Base-by-base conservation (phyloP, 2,113 vertebrate species). In the Chamaetylas fuelleborni region DNA sequence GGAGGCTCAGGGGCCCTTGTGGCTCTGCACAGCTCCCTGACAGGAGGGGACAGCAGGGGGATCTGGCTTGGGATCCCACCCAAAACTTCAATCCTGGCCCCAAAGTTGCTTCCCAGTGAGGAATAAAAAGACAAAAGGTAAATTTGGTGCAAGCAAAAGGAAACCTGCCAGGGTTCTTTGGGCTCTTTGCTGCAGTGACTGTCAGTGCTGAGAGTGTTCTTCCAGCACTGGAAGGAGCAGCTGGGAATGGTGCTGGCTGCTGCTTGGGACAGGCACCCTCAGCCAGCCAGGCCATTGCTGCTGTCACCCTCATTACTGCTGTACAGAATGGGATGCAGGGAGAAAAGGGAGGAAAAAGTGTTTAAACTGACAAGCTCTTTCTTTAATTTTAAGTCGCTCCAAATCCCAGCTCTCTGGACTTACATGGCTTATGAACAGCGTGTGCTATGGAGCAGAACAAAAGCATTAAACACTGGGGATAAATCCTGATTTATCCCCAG, bases 391-490 rank as follows among this genome's bases (percentile, higher is more conserved):
- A 88, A 96, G 70, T 56, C 57, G 1, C 58, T 81, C 38, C 48
- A 85, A 94, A 94, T 91, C 70, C 50, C 33, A 58, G 81, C 74
- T 94, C 81, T 88, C 66, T 40, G 91, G 95, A 95, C 95, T 97
- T 97, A 50, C 74, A 60, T 77, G 85, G 60, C 62, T 96, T 91
- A 95, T 87, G 86, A 94, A 15, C 87, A 69, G 54, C 17, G 1
- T 70, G 73, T 66, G 78, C 91, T 40, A 22, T 8, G 2, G 83
- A 85, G 81, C 3, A 10, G 93, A 94, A 95, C 91, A 94, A 66
- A 91, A 80, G 71, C 18, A 66, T 86, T 77, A 62, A 79, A 65
- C 33, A 4, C 18, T 13, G 36, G 36, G 70, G 73, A 89, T 50
- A 92, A 89, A 84, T 61, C 72, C 36, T 25, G 29, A 64, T 25